These are phyloP conservation scores for Acleris cristana DNA, from an alignment of 2,888 invertebrate species.

Conservation along the genomic window DNA sequence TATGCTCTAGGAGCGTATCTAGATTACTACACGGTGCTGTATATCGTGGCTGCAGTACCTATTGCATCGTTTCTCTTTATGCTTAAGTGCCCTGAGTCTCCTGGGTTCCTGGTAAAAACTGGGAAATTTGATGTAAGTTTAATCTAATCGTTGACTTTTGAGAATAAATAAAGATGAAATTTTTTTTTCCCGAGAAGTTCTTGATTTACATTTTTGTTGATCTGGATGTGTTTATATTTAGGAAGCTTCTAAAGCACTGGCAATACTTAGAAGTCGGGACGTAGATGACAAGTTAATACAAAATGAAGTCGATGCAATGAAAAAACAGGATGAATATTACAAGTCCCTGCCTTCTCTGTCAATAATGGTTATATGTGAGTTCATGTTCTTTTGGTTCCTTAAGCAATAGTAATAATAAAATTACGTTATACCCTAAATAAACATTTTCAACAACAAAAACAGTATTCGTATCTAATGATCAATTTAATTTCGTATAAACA, in stretches of 20 bases:
- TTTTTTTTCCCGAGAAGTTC: too few species aligned
- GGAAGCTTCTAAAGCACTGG: conserved; percentile 59
- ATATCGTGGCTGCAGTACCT: conserved; percentile 55
- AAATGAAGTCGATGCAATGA: conserved; percentile 59
- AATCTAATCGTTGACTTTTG: too few species aligned
- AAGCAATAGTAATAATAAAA: too few species aligned
- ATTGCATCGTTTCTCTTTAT: conserved; percentile 54
- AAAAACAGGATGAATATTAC: conserved; percentile 56
- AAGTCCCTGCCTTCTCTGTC: conserved; percentile 56
- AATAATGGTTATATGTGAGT: conserved; percentile 60
- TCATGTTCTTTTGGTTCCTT: background rate
- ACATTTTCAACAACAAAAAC: too few species aligned
- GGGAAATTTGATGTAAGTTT: conserved; percentile 59
- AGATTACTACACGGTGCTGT: conserved; percentile 59
- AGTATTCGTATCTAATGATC: too few species aligned
- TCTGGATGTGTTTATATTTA: conserved; percentile 44
- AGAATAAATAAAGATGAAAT: too few species aligned
- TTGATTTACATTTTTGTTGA: background rate
- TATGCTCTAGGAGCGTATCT: conserved; percentile 63
- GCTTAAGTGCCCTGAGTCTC: conserved; percentile 66
- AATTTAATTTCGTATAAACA: background rate
- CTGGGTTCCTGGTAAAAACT: conserved; percentile 63
- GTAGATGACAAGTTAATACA: conserved; percentile 54
- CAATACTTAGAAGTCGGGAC: conserved; percentile 58
- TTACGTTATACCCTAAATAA: background rate